These are phyloP conservation scores for Cuculus canorus DNA, from an alignment of 2,797 vertebrate species.

Conservation along the genomic window DNA sequence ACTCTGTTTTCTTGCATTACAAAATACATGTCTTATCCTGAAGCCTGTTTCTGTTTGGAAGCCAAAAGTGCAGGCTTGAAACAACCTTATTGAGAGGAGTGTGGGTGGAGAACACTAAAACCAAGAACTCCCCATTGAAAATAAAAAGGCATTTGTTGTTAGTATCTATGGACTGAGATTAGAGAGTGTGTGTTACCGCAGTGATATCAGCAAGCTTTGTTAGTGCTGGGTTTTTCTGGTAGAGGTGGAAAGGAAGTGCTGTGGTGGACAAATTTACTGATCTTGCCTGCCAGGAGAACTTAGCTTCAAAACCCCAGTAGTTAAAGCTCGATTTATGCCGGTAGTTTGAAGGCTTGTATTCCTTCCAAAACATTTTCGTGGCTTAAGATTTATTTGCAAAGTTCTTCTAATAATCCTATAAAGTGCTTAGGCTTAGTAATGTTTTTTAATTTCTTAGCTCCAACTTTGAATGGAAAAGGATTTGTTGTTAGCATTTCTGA, in stretches of 20 bases:
- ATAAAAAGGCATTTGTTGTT: not conserved
- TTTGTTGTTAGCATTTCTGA: not conserved
- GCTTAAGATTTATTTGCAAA: constrained; percentile 32
- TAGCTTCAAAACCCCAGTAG: not conserved
- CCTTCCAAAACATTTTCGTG: constrained; percentile 6
- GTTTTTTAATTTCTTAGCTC: not conserved
- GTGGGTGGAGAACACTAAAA: not conserved
- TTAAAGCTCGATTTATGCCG: not conserved
- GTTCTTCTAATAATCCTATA: constrained; percentile 18
- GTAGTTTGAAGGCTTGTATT: not conserved
- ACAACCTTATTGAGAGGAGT: not conserved
- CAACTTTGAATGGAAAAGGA: not conserved
- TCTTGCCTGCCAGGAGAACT: not conserved
- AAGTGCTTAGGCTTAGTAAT: not conserved
- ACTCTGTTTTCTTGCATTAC: not conserved
- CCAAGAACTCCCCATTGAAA: too few species aligned
- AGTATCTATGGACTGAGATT: not conserved
- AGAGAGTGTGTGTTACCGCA: not conserved
- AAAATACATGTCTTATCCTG: not conserved
- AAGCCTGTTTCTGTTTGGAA: not conserved
- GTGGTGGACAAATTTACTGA: not conserved
- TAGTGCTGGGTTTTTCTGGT: not conserved
- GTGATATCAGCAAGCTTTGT: not conserved
- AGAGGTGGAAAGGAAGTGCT: not conserved
- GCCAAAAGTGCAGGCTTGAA: not conserved